phyloP scores from a whole-genome alignment of 1,140 invertebrate genomes.

The Lethocerus indicus region DNA sequence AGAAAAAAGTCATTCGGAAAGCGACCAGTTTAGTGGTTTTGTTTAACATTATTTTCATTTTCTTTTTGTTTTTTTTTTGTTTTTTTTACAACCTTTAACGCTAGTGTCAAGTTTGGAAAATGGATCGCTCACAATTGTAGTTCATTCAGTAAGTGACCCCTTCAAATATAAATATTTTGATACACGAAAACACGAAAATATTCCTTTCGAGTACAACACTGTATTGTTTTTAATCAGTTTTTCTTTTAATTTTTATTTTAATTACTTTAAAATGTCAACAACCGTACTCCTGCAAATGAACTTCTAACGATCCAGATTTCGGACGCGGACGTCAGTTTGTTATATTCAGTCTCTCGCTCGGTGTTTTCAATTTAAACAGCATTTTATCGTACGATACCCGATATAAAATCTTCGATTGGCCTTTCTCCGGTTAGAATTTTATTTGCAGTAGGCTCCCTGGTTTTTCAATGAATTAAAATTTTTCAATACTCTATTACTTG shows the following conservation, averaged over 20 bases:
- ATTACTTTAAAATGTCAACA: too few relatives aligned
- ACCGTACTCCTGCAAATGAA: conserved; percentile 14
- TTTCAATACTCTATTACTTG: background rate
- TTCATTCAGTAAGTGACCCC: background rate
- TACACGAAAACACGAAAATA: background rate
- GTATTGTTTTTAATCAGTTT: conserved; percentile 4
- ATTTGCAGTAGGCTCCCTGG: conserved; percentile 11
- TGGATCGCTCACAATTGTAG: too few relatives aligned
- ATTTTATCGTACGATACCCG: too few relatives aligned
- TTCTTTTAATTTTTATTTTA: background rate
- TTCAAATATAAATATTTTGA: background rate
- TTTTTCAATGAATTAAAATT: conserved; percentile 2
- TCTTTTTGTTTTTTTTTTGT: conserved; percentile 1
- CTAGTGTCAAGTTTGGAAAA: background rate
- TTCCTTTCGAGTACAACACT: background rate
- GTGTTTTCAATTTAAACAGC: too few relatives aligned
- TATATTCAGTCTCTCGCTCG: too few relatives aligned
- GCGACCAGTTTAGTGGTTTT: too few relatives aligned
- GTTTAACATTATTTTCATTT: conserved; percentile 1
- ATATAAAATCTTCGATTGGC: too few relatives aligned
- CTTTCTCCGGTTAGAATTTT: conserved; percentile 14
- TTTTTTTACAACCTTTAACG: background rate
- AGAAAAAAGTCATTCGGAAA: conserved; percentile 3
- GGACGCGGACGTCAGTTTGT: too few relatives aligned
- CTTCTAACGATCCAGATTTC: conserved; percentile 14